phyloP scores from a whole-genome alignment of 2,113 vertebrate genomes.

The Prunella himalayana region DNA sequence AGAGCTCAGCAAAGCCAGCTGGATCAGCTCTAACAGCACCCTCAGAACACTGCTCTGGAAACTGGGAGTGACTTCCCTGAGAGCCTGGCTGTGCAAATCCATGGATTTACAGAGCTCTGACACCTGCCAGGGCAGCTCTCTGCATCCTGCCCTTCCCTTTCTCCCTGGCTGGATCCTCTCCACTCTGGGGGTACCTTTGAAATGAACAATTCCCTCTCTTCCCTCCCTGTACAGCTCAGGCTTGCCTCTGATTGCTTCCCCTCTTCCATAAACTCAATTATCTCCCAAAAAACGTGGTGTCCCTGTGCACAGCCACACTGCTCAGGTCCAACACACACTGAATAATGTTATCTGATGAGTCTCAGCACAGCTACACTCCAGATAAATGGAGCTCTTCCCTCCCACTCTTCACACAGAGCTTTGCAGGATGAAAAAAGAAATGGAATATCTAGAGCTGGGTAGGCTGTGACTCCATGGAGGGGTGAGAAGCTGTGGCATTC shows the following conservation, averaged over 20 bases:
- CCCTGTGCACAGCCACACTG: neutral
- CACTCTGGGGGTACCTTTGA: neutral
- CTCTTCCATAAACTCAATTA: neutral
- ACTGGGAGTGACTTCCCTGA: neutral
- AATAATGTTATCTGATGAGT: neutral
- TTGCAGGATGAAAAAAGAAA: neutral
- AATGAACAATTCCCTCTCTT: neutral
- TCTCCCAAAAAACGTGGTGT: accelerated
- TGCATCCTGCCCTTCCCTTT: neutral
- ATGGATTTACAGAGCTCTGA: neutral
- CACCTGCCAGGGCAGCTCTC: neutral
- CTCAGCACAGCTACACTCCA: neutral
- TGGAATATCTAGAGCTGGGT: neutral
- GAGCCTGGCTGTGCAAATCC: neutral
- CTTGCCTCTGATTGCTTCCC: neutral
- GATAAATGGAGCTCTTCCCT: neutral
- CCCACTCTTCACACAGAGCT: neutral
- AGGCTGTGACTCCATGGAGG: neutral
- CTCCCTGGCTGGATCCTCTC: neutral
- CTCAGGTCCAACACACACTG: neutral
- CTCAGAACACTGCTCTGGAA: neutral
- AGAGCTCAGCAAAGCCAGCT: neutral
- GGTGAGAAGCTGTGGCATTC: neutral
- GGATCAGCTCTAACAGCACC: neutral
- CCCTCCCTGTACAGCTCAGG: neutral